Conservation (phyloP, 1,140 invertebrate genomes). For the Conus betulinus region DNA sequence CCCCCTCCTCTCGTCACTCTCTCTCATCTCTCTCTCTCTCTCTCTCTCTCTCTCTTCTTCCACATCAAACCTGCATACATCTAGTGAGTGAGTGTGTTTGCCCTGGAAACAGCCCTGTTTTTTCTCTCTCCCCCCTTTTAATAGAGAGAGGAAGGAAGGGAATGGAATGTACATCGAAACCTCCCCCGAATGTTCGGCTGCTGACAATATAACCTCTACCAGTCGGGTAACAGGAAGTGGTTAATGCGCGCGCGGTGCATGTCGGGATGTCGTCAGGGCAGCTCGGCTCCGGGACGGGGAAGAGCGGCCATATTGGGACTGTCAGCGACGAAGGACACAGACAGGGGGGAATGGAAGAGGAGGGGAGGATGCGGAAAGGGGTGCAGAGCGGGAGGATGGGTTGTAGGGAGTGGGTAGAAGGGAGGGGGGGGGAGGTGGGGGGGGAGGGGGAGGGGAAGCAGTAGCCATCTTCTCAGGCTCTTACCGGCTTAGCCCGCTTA, state of each 20-base stretch:
- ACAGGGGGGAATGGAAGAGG: not conserved
- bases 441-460: not conserved
- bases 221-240: not conserved
- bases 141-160: no score
- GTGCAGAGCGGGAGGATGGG: not conserved
- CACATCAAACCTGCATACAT: no score
- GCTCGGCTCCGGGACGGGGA: not conserved
- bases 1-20: no score
- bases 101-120: no score
- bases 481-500: not conserved
- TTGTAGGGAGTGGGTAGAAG: no score
- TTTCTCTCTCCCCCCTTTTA: no score
- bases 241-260: conserved; percentile 5
- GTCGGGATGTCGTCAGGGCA: not conserved
- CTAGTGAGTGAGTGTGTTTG: no score
- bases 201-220: not conserved
- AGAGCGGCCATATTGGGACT: not conserved
- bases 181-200: not conserved
- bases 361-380: not conserved
- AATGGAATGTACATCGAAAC: not conserved
- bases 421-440: not conserved
- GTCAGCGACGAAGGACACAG: not conserved
- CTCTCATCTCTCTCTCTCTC: no score
- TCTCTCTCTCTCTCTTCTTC: no score
- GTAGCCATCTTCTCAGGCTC: not conserved